These are phyloP conservation scores for Luehdorfia chinensis DNA, from an alignment of 1,140 invertebrate species.

Conservation along the genomic window DNA sequence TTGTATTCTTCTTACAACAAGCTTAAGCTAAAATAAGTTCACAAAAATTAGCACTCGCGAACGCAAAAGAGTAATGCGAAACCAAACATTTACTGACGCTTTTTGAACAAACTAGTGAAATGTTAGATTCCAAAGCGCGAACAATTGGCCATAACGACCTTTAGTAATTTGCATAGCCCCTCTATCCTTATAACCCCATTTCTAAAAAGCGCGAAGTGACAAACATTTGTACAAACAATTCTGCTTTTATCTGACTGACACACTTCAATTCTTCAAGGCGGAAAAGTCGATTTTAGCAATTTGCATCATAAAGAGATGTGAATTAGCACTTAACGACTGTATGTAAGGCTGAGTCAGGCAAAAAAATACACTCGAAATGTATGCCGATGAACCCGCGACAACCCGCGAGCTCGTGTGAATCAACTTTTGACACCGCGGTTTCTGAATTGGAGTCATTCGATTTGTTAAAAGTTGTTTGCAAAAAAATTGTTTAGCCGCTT, in stretches of 20 bases:
- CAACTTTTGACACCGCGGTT: not conserved
- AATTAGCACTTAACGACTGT: constrained; percentile 30
- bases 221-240: constrained; percentile 26
- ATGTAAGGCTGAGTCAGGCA: constrained; percentile 16
- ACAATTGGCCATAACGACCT: constrained; percentile 4
- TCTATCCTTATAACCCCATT: constrained; percentile 33
- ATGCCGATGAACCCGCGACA: constrained; percentile 25
- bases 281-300: constrained; percentile 38
- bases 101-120: constrained; percentile 1
- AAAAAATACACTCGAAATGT: constrained; percentile 19
- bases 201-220: constrained; percentile 21
- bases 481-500: too few species aligned
- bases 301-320: constrained; percentile 46
- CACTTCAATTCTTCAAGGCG: constrained; percentile 29
- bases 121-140: not conserved
- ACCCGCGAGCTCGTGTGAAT: constrained; percentile 1
- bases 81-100: not conserved
- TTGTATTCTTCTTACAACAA: too few species aligned
- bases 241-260: constrained; percentile 47
- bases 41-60: too few species aligned
- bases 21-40: not conserved
- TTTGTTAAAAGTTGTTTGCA: too few species aligned
- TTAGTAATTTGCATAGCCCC: constrained; percentile 3
- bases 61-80: too few species aligned
- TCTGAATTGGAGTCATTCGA: not conserved